Evolutionary conservation across 2,797 vertebrate species (phyloP), one percentile per base, ranked within the genome.

Genomic region (Linurgus olivaceus): DNA sequence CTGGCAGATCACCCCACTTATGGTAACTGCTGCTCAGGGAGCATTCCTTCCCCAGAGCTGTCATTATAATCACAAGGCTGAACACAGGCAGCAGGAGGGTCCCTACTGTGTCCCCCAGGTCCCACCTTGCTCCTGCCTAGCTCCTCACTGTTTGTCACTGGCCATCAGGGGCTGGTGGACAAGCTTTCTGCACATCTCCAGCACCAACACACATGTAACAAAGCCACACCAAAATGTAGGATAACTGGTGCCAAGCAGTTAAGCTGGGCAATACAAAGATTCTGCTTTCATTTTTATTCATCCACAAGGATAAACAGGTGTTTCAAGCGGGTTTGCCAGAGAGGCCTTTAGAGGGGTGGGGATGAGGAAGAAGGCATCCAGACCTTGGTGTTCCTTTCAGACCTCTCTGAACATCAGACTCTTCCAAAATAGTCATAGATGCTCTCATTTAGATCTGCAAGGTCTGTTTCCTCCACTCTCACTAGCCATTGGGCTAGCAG

Each of bases 91-190:
- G 67, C 18, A 85, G 29, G 75, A 93, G 26, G 23, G 55, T 40
- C 23, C 26, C 62, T 38, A 0, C 23, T 7, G 38, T 8, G 1
- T 24, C 35, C 24, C 37, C 31, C 1, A 0, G 5, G 17, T 62
- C 33, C 23, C 50, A 45, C 19, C 25, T 37, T 55, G 33, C 18
- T 21, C 13, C 40, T 40, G 16, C 29, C 37, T 38, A 9, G 20
- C 20, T 55, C 12, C 54, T 52, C 0, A 0, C 6, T 21, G 23
- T 33, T 61, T 48, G 67, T n/a, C 72, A 37, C 31, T 7, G 33
- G 28, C n/a, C 52, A 38, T 9, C 44, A 61, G 10, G 47, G 28
- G 20, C 37, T 54, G 17, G 8, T 11, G 35, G 44, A 58, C 10
- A 48, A 86, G 19, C 9, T 65, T 66, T 59, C 33, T 62, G 28